Conservation (phyloP, 1,140 invertebrate species). For the Apis dorsata region DNA sequence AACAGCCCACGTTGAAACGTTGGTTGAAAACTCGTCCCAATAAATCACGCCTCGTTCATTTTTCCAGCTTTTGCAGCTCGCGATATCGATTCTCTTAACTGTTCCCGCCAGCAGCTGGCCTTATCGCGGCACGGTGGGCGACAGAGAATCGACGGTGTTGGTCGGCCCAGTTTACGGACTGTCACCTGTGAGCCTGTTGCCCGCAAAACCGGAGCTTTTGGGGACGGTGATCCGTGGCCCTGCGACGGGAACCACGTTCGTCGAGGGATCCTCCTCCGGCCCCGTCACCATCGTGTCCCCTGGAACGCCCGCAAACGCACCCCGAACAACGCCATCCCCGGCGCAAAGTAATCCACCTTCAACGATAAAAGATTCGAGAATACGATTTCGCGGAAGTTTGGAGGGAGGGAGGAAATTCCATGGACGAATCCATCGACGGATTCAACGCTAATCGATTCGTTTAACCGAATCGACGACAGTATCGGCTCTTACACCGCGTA, state of each 20-base stretch:
- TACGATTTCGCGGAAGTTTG: too few relatives aligned
- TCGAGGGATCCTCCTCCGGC: conserved; percentile 25
- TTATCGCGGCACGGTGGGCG: conserved; percentile 44
- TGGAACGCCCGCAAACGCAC: accelerated
- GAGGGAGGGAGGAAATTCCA: too few relatives aligned
- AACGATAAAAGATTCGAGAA: neutral
- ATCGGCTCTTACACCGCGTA: neutral
- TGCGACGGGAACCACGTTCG: conserved; percentile 1
- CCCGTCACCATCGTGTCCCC: conserved; percentile 12
- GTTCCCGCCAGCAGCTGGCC: conserved; percentile 36
- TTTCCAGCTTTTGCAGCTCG: conserved; percentile 32
- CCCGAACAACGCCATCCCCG: neutral
- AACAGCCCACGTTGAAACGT: neutral
- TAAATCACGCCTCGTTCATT: conserved; percentile 47
- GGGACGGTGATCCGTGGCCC: conserved; percentile 9
- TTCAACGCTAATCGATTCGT: neutral
- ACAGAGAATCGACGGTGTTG: conserved; percentile 32
- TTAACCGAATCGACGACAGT: neutral
- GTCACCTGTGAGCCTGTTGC: conserved; percentile 19
- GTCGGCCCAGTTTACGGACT: conserved; percentile 27
- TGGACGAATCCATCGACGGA: neutral
- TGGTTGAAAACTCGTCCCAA: conserved; percentile 21
- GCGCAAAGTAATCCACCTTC: neutral
- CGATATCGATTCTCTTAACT: conserved; percentile 47
- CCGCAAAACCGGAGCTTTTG: neutral